Base-by-base conservation (phyloP, 37 sponge, comb jelly and placozoan species). In the Corticium candelabrum region DNA sequence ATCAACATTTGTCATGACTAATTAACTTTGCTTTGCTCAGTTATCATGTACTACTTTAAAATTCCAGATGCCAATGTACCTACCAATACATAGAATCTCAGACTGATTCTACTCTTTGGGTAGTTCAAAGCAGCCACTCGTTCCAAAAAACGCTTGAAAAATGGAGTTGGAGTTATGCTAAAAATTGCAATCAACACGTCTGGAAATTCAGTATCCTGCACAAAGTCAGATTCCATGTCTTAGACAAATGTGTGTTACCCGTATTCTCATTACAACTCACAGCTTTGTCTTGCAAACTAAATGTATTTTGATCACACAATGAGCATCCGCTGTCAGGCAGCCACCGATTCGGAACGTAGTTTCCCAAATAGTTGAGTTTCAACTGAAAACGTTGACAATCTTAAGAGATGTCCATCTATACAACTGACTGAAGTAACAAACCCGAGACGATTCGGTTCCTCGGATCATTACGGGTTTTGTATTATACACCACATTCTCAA, bases 371-470 rank as follows among this genome's bases (percentile, higher is more conserved):
- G 78, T 90, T 96, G 31, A 96, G 83, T 67, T 56, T 86, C 1
- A 80, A 29, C 88, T 87, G 87, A 1, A 78, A 67, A 67, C n/a
- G n/a, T n/a, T n/a, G n/a, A n/a, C n/a, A n/a, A n/a, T n/a, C n/a
- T n/a, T n/a, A n/a, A n/a, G n/a, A n/a, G n/a, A n/a, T n/a, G n/a
- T n/a, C n/a, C n/a, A n/a, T n/a, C n/a, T n/a, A n/a, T n/a, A n/a
- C n/a, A n/a, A n/a, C n/a, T n/a, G n/a, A n/a, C n/a, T n/a, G n/a
- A n/a, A n/a, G n/a, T n/a, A n/a, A n/a, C n/a, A n/a, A n/a, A n/a
- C n/a, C n/a, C n/a, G n/a, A n/a, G n/a, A n/a, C n/a, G n/a, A 87
- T 37, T 90, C 97, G 76, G 92, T 96, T 3, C 97, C 97, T 87
- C 92, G 97, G 40, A 85, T 69, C 2, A 92, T 82, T 5, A 81